These are phyloP conservation scores for Diacarnus erythraeanus DNA, from an alignment of 37 sponge, comb jelly and placozoan species.

Conservation along the genomic window DNA sequence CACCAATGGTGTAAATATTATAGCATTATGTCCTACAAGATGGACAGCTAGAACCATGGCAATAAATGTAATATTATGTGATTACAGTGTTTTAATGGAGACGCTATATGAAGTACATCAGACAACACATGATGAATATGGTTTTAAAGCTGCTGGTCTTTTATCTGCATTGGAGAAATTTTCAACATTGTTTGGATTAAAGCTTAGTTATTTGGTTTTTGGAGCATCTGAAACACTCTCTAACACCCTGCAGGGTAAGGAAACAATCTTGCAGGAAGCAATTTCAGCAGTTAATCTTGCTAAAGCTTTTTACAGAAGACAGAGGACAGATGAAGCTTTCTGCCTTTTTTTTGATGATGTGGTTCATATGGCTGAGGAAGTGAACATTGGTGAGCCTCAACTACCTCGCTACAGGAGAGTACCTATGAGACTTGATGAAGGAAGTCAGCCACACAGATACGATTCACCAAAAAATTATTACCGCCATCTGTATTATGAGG, in stretches of 20 bases:
- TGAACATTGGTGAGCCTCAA: slow-evolving; percentile 16
- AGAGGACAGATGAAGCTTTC: slow-evolving; percentile 28
- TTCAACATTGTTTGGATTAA: slow-evolving; percentile 52
- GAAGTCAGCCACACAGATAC: slow-evolving; percentile 17
- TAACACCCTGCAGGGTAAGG: slow-evolving; percentile 32
- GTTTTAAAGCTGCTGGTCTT: not conserved
- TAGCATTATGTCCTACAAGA: too few relatives aligned
- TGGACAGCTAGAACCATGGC: too few relatives aligned
- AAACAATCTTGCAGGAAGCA: slow-evolving; percentile 41
- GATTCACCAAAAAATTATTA: slow-evolving; percentile 22
- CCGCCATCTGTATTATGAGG: slow-evolving; percentile 5
- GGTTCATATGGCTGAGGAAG: not conserved
- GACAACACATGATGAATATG: slow-evolving; percentile 65
- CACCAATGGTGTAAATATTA: too few relatives aligned
- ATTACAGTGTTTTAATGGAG: slow-evolving; percentile 47
- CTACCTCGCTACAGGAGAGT: slow-evolving; percentile 20
- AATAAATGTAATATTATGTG: too few relatives aligned
- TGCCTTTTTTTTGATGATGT: slow-evolving; percentile 11
- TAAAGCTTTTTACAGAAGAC: slow-evolving; percentile 13
- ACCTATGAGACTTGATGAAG: slow-evolving; percentile 23
- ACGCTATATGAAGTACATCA: slow-evolving; percentile 37
- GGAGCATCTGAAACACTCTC: slow-evolving; percentile 39
- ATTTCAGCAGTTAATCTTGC: slow-evolving; percentile 13
- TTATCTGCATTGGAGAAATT: slow-evolving; percentile 24
- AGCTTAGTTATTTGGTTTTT: slow-evolving; percentile 35